Evolutionary conservation across 2,797 vertebrate species (phyloP).

Genomic region (Oryzias sinensis): DNA sequence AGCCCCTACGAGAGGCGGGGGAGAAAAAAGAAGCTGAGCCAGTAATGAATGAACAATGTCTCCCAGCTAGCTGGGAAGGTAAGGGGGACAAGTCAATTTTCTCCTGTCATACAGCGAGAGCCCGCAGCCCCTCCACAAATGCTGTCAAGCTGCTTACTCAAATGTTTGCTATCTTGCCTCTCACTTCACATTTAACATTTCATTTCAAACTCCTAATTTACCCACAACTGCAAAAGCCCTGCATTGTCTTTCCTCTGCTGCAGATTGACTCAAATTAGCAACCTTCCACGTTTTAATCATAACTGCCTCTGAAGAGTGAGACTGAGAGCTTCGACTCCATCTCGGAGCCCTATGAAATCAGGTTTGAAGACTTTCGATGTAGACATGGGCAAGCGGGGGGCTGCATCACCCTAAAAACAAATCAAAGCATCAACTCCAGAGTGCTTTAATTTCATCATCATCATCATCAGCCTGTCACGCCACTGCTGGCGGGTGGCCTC

Average conservation of each 20-base stretch:
- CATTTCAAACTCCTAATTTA: slow-evolving; percentile 34
- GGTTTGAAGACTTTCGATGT: slow-evolving; percentile 7
- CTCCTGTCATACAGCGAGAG: slow-evolving; percentile 41
- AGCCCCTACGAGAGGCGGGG: slow-evolving; percentile 30
- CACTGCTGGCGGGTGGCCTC: too few species aligned
- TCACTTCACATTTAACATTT: slow-evolving; percentile 41
- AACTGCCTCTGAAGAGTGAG: slow-evolving; percentile 48
- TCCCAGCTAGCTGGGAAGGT: slow-evolving; percentile 44
- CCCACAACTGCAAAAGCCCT: slow-evolving; percentile 11
- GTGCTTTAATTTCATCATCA: too few species aligned
- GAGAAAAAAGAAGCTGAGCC: slow-evolving; percentile 30
- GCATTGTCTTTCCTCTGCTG: slow-evolving; percentile 34
- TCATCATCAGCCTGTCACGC: too few species aligned
- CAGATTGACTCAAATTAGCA: slow-evolving; percentile 52
- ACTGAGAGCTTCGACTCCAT: background rate
- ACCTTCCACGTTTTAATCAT: slow-evolving; percentile 46
- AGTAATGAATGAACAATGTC: slow-evolving; percentile 44
- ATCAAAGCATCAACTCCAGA: too few species aligned
- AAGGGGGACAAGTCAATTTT: slow-evolving; percentile 55
- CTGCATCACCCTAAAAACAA: too few species aligned
- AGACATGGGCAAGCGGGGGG: too few species aligned
- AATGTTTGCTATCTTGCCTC: slow-evolving; percentile 23
- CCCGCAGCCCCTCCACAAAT: slow-evolving; percentile 51
- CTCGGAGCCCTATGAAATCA: too few species aligned
- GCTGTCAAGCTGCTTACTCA: slow-evolving; percentile 41